Evolutionary conservation across 2,888 invertebrate genomes (phyloP).

Genomic region (Acrobasis suavella): DNA sequence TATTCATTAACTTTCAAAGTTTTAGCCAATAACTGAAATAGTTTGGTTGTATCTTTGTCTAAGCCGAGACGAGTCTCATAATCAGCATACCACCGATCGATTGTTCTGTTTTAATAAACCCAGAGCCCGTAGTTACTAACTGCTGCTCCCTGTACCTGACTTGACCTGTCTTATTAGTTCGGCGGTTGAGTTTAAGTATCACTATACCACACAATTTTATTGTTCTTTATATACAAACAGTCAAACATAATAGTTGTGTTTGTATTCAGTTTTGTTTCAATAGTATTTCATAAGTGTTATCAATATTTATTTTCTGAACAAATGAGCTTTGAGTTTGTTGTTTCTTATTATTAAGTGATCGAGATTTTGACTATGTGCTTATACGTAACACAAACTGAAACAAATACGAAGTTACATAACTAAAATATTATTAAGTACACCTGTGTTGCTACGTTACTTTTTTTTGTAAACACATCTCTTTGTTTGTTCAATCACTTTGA

Average conservation of each 20-base stretch:
- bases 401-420: conserved; percentile 43
- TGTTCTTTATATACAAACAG: too few relatives aligned
- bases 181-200: too few relatives aligned
- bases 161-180: not conserved
- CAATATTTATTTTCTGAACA: not conserved
- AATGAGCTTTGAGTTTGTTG: not conserved
- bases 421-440: conserved; percentile 40
- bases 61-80: conserved; percentile 2
- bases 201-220: too few relatives aligned
- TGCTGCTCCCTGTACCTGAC: not conserved
- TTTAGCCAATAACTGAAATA: not conserved
- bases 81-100: conserved; percentile 2
- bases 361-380: not conserved
- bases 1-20: not conserved
- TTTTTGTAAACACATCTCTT: conserved; percentile 70
- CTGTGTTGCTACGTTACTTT: conserved; percentile 70
- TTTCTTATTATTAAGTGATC: not conserved
- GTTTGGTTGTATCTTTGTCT: not conserved
- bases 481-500: conserved; percentile 51
- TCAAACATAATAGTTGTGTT: not conserved
- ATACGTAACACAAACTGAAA: not conserved
- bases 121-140: not conserved
- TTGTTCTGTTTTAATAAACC: conserved; percentile 4
- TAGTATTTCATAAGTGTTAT: too few relatives aligned
- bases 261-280: not conserved